Evolutionary conservation across 2,797 vertebrate genomes (phyloP).

Genomic region (Taenioides sp.): DNA sequence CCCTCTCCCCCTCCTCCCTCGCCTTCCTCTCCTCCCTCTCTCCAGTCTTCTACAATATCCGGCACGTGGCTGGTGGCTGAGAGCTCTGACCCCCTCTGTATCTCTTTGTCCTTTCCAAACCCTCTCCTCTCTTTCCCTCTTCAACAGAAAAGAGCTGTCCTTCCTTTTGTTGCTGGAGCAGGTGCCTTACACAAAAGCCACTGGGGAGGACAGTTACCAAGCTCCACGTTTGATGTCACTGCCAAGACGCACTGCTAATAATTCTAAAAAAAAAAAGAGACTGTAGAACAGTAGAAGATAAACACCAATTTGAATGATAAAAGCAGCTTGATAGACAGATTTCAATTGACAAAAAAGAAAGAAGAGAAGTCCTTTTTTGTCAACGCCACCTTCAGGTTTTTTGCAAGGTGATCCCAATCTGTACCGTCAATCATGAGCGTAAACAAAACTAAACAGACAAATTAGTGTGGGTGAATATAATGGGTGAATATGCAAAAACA

Average conservation of each 20-base stretch:
- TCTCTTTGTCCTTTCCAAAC: constrained; percentile 64
- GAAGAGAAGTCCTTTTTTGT: constrained; percentile 24
- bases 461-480: constrained; percentile 59
- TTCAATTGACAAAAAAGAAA: constrained; percentile 41
- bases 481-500: constrained; percentile 48
- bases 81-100: constrained; percentile 67
- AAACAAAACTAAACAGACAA: constrained; percentile 61
- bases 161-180: constrained; percentile 77
- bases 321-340: constrained; percentile 66
- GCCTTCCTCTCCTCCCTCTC: background rate
- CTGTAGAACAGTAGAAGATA: constrained; percentile 63
- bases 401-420: constrained; percentile 51
- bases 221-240: constrained; percentile 74
- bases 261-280: constrained; percentile 69
- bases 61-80: constrained; percentile 76
- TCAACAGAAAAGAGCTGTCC: constrained; percentile 34
- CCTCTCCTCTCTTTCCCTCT: constrained; percentile 67
- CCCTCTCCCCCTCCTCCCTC: no score
- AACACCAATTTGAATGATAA: constrained; percentile 79
- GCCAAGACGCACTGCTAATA: constrained; percentile 71
- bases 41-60: constrained; percentile 54
- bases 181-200: constrained; percentile 73
- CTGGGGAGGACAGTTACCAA: constrained; percentile 68
- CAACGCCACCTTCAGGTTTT: constrained; percentile 21
- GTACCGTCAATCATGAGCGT: constrained; percentile 67